Evolutionary conservation across 2,888 invertebrate species (phyloP), one percentile per base, ranked within the genome.

Genomic region (Acanthacorydalis orientalis): DNA sequence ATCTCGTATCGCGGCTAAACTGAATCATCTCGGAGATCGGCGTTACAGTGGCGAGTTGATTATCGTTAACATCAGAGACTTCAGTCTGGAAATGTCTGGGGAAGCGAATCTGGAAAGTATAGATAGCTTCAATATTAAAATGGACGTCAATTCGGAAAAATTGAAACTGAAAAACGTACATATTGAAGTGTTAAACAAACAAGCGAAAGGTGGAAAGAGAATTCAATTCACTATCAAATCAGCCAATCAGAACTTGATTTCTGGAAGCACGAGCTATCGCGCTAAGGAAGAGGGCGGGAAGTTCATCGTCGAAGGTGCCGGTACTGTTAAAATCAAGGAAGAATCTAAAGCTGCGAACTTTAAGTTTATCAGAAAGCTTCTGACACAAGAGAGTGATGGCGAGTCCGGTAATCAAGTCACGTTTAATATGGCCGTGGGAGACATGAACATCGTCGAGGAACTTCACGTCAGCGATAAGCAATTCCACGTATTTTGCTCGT

Each of bases 301-400:
- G 60, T 70, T 74, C 46, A 78, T 81, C 47, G 68, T 85, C 7
- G 86, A 87, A 60, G 87, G 86, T 1, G 78, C 77, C 7, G 87
- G 87, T 1, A 75, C 74, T 38, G 68, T 86, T 12, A 80, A 78
- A 56, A 69, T 81, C n/a, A 73, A 75, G 47, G 80, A 82, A 1
- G 74, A 79, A 47, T 71, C 75, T 50, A 77, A 78, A 53, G 75
- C 77, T 11, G 78, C 80, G 1, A 82, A 77, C 61, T 86, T 87
- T 66, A 84, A 83, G 55, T 78, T 80, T 57, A 78, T 78, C 49
- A 70, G 75, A 42, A 78, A 82, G 50, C 59, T 72, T 14, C 70
- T 81, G 44, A 61, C 63, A 1, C 57, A 53, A 10, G 75, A 76
- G 4, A 70, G 75, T 45, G 72, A 83, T 57, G 75, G 75, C 38